Evolutionary conservation across 1,140 invertebrate species (phyloP), one percentile per base, ranked within the genome.

Genomic region (Bombus pyrosoma): DNA sequence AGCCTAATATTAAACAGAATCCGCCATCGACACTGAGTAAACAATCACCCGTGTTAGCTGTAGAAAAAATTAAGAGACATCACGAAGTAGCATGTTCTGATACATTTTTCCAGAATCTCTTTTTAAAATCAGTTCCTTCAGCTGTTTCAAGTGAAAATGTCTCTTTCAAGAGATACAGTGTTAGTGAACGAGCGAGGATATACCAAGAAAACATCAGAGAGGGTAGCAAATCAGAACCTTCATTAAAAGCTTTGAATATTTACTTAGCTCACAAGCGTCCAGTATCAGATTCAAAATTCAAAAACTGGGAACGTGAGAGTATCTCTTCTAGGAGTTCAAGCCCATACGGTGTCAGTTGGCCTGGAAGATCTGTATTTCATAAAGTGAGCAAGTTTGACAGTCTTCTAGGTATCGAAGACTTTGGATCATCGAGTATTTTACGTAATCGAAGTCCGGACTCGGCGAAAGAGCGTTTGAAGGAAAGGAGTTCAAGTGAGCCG

Each of bases 281-380:
- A 28, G 97, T 97, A 0, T 96, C 96, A 8, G 96, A 97, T 87
- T 98, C 97, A 1, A 96, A 96, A 88, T 97, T 98, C 93, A 96
- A 96, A 90, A 96, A 95, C 85, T 96, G 96, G 95, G 97, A 98
- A 89, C 95, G 94, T 75, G 95, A 96, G 77, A 93, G 94, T 62
- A 91, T 95, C 66, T 95, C 94, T 0, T 95, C 95, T 4, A 89
- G 95, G 66, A 95, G 93, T 75, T 93, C 94, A 0, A 96, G 95
- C 86, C 95, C 95, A 0, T 93, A 91, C 53, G 92, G 91, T 0
- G 83, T 91, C 15, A 91, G 88, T 18, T 93, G 94, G 89, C 90
- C 92, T 0, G 93, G 92, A 15, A 92, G 89, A 76, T 93, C 92
- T 0, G 83, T 94, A 37, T 92, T 94, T 10, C 93, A 94, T 9